Evolutionary conservation across 2,113 vertebrate genomes (phyloP), one percentile per base, ranked within the genome.

Genomic region (Ageneiosus marmoratus): DNA sequence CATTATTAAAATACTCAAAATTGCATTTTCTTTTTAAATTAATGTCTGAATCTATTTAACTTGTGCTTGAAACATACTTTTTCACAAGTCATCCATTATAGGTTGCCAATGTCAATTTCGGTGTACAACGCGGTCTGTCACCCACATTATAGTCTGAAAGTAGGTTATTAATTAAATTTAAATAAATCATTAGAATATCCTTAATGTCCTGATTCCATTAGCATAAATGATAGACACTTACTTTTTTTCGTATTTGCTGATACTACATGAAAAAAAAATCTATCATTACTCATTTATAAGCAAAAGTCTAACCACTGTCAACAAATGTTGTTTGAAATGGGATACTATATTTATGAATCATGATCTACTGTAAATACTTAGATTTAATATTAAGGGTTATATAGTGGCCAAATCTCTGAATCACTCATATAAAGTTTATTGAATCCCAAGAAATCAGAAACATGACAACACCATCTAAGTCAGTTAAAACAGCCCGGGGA

Each of bases 71-170:
- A 41, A 41, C 37, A 41, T 41, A 41, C 37, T 41, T 41, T 41
- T 41, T 5, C 37, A 41, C 37, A 41, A 41, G 37, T 41, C 37
- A 41, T 41, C 37, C 37, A 41, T 41, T 41, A 41, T 41, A 41
- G 37, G 37, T 41, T 73, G 44, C n/a, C 44, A 73, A 16, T 50
- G 70, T 73, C 70, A 27, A 4, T 27, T 27, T 12, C 11, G 18
- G 15, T 3, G 24, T 48, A 16, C 69, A 48, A 1, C 22, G 11
- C 44, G 2, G 37, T 41, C 37, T 50, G n/a, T 73, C 70, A 73
- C 70, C 24, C n/a, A 73, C 70, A 50, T 73, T 73, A 50, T 50
- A 73, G 70, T n/a, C 44, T 29, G 70, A 73, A 73, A 73, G 70
- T 73, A 29, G 70, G 70, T 73, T 73, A 50, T 73, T 73, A 73